Base-by-base conservation (phyloP, 2,113 vertebrate genomes). In the Cynocephalus volans region DNA sequence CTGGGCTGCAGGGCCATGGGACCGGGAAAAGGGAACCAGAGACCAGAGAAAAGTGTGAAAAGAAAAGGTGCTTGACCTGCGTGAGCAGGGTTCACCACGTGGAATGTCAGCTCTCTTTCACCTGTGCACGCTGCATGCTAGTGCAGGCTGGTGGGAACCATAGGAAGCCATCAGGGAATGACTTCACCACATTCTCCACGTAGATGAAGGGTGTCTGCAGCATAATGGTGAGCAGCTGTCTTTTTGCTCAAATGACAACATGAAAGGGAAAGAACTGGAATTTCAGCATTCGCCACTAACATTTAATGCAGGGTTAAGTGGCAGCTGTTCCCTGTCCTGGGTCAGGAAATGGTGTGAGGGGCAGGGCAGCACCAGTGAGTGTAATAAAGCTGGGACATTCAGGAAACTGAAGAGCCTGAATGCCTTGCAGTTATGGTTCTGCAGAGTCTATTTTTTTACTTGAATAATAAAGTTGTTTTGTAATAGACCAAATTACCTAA, bases 161-260 rank as follows among this genome's bases (percentile, higher is more conserved):
- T 45, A 4, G 4, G 76, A 13, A 54, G 65, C 84, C 76, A 0
- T 1, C 5, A 3, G 31, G 79, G 50, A 69, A 77, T 36, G 97
- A 75, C 83, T 79, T 91, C 36, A 41, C 28, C 64, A 13, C 24
- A 36, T 86, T 90, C 26, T 64, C 31, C 80, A 67, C 0, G 1
- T 75, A 67, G 81, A 69, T 11, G 28, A 73, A 95, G 23, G 41
- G 56, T 45, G 14, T 80, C 50, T 81, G 52, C 50, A 90, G 33
- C 54, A 23, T 70, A 85, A 94, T 56, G 48, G 79, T 11, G 64
- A 93, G 77, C 95, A 92, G 80, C 84, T 96, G 76, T 93, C 62
- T 88, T 77, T 77, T 85, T 69, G 69, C 69, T 89, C 93, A 93
- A 70, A 88, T 91, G 86, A 88, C 91, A 81, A 48, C 89, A 73